These are phyloP conservation scores for Limosa lapponica DNA, from an alignment of 2,797 vertebrate genomes.

Conservation along the genomic window DNA sequence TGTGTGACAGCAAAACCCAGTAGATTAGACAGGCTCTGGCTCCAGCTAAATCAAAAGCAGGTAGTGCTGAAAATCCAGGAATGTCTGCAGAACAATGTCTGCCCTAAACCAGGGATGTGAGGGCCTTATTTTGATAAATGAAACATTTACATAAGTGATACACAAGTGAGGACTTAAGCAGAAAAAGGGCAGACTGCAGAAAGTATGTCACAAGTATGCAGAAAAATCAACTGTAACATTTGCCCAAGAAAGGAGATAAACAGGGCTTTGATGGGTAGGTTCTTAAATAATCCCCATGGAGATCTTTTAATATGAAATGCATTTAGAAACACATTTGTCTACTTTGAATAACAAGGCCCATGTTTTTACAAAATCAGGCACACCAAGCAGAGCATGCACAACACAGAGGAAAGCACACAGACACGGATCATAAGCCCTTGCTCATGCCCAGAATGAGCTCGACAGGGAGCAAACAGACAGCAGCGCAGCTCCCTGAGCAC, in stretches of 20 bases:
- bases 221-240: neutral
- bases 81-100: neutral
- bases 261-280: neutral
- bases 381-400: neutral
- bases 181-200: neutral
- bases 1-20: neutral
- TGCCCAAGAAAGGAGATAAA: neutral
- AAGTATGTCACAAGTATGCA: neutral
- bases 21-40: neutral
- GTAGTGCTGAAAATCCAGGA: neutral
- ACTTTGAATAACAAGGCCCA: neutral
- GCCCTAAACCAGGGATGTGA: neutral
- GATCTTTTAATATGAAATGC: neutral
- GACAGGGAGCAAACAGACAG: rapidly evolving
- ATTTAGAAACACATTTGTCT: neutral
- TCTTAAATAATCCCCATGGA: neutral
- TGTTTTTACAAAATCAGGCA: neutral
- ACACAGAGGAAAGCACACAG: neutral
- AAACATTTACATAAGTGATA: neutral
- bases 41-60: neutral
- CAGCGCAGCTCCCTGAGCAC: rapidly evolving
- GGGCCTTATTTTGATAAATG: neutral
- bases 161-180: neutral
- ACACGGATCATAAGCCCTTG: rapidly evolving
- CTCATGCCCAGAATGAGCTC: rapidly evolving